A percentile compares a stretch with the other conserved stretches of the same genome.
Evolutionary conservation across 2,113 vertebrate species (phyloP).

Genomic region (Ctenodactylus gundi): DNA sequence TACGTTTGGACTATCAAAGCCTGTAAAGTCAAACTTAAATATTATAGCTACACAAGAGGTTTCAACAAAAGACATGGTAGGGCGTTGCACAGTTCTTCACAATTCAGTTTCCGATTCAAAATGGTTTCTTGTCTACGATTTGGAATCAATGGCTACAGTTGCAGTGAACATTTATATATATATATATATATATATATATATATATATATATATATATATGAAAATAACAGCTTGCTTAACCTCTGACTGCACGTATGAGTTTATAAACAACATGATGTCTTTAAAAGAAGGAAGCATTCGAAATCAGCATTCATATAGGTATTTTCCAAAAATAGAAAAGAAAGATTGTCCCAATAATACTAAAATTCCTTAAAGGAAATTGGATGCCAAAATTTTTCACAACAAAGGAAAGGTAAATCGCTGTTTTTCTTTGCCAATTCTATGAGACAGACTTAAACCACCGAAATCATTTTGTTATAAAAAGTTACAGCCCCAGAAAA

Average conservation of each 20-base stretch:
- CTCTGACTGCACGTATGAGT: not conserved
- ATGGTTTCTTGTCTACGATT: slow-evolving; percentile 64
- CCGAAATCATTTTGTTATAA: slow-evolving; percentile 58
- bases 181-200: no score
- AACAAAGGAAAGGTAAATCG: slow-evolving; percentile 68
- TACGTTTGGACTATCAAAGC: slow-evolving; percentile 8
- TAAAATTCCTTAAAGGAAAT: slow-evolving; percentile 44
- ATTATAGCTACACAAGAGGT: not conserved
- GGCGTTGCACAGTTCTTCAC: slow-evolving; percentile 3
- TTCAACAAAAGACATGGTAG: slow-evolving; percentile 64
- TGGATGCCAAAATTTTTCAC: not conserved
- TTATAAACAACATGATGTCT: slow-evolving; percentile 39
- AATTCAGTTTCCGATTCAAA: slow-evolving; percentile 60
- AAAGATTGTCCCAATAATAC: slow-evolving; percentile 2
- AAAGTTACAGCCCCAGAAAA: slow-evolving; percentile 68
- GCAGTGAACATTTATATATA: not conserved
- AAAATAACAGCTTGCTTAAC: slow-evolving; percentile 39
- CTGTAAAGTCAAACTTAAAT: slow-evolving; percentile 50
- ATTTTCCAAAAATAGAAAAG: slow-evolving; percentile 57
- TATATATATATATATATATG: no score
- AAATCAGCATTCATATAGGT: not conserved
- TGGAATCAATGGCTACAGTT: slow-evolving; percentile 18
- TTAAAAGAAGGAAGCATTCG: slow-evolving; percentile 50
- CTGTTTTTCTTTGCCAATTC: slow-evolving; percentile 32
- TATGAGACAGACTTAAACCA: not conserved